Evolutionary conservation across 2,888 invertebrate species (phyloP).

Genomic region (Scaptomyza cyrtandrae): DNA sequence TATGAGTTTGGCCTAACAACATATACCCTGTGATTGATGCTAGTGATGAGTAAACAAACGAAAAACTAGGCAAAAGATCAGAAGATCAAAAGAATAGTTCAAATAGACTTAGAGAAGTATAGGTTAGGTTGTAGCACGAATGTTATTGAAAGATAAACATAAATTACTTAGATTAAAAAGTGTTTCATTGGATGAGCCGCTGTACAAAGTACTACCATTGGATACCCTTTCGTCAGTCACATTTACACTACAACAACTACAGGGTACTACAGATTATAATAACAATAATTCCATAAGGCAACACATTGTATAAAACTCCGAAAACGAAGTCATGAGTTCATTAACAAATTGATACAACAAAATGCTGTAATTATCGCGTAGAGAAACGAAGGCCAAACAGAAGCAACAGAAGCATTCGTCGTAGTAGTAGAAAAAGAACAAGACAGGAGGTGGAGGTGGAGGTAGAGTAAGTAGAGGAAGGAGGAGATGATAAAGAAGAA

Average conservation of each 20-base stretch:
- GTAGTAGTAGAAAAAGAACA: constrained; percentile 3
- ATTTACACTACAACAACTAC: background rate
- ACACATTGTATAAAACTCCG: constrained; percentile 27
- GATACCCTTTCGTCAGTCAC: no score
- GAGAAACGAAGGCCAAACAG: constrained; percentile 58
- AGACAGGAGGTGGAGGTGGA: background rate
- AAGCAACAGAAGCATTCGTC: constrained; percentile 35
- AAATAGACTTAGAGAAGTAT: no score
- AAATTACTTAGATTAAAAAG: no score
- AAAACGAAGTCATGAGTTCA: constrained; percentile 61
- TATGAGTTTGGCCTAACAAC: background rate
- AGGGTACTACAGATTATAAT: constrained; percentile 39
- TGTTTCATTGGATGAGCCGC: no score
- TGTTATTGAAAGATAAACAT: no score
- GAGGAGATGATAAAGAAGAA: constrained; percentile 9
- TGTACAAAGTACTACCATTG: no score
- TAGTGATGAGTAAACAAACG: no score
- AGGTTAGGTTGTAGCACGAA: no score
- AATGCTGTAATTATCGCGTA: constrained; percentile 78
- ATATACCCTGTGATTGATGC: constrained; percentile 20
- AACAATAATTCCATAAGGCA: constrained; percentile 45
- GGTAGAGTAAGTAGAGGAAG: background rate
- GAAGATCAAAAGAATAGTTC: no score
- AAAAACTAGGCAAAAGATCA: no score
- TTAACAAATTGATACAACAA: constrained; percentile 82